Evolutionary conservation across 2,113 vertebrate genomes (phyloP).

Genomic region (Emydocephalus ijimae): DNA sequence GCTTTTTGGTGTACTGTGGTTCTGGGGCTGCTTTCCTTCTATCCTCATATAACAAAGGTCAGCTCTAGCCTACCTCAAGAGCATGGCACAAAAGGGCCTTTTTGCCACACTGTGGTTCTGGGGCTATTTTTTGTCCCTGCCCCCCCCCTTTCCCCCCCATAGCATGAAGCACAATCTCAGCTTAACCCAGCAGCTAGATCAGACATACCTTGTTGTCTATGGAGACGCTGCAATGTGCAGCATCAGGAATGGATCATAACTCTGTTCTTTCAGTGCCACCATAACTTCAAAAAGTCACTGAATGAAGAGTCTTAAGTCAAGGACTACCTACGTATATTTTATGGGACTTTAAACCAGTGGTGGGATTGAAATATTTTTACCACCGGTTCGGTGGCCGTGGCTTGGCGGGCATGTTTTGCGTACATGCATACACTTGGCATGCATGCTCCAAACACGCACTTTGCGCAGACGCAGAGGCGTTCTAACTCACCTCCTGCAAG

Average conservation of each 20-base stretch:
- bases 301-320: not conserved
- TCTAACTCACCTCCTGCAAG: too few species aligned
- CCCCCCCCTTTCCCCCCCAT: too few species aligned
- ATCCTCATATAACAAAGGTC: not conserved
- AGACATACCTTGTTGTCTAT: not conserved
- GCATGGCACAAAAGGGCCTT: not conserved
- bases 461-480: too few species aligned
- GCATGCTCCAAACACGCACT: too few species aligned
- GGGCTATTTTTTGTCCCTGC: not conserved
- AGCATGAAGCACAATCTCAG: not conserved
- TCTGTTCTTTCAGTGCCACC: not conserved
- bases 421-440: too few species aligned
- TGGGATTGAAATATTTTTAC: too few species aligned
- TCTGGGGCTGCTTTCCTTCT: not conserved
- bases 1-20: not conserved
- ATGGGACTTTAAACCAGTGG: not conserved
- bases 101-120: not conserved
- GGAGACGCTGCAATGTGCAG: not conserved
- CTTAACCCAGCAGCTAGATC: not conserved
- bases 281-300: not conserved
- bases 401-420: too few species aligned
- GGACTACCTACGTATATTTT: not conserved
- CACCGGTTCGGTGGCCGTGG: too few species aligned
- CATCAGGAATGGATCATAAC: not conserved
- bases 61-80: not conserved